These are phyloP conservation scores for Amblyjoppa proteus DNA, from an alignment of 2,888 invertebrate species.

Conservation along the genomic window DNA sequence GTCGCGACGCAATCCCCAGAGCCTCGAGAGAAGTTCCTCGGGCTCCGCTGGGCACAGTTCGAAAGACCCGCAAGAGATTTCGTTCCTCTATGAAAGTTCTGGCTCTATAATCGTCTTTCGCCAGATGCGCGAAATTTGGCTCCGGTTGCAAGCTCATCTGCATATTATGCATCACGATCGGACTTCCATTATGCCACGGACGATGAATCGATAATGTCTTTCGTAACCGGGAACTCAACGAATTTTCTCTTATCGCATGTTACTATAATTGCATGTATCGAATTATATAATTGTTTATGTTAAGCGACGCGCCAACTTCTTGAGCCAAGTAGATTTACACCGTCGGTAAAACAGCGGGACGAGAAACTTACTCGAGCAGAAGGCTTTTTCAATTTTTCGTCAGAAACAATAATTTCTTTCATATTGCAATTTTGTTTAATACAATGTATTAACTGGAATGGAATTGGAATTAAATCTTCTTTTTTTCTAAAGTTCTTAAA, in stretches of 20 bases:
- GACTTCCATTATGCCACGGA: neutral
- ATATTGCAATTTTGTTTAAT: too few relatives aligned
- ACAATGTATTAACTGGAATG: too few relatives aligned
- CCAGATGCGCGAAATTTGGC: neutral
- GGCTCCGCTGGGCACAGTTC: conserved; percentile 1
- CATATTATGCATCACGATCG: neutral
- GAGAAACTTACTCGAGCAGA: too few relatives aligned
- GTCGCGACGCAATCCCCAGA: conserved; percentile 39
- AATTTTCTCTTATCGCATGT: neutral
- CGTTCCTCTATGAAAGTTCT: neutral
- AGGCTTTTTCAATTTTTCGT: too few relatives aligned
- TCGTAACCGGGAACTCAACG: neutral
- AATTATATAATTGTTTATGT: too few relatives aligned
- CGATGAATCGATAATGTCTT: neutral
- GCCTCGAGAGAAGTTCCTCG: conserved; percentile 44
- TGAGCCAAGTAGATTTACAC: too few relatives aligned
- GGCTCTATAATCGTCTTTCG: neutral
- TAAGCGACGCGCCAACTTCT: too few relatives aligned
- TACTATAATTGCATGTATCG: too few relatives aligned
- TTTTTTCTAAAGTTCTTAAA: too few relatives aligned
- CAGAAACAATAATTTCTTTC: too few relatives aligned
- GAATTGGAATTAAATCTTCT: too few relatives aligned
- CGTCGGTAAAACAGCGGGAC: too few relatives aligned
- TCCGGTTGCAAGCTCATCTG: neutral
- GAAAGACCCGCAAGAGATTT: neutral